Base-by-base conservation (phyloP, 2,888 invertebrate genomes). In the Baronia brevicornis region DNA sequence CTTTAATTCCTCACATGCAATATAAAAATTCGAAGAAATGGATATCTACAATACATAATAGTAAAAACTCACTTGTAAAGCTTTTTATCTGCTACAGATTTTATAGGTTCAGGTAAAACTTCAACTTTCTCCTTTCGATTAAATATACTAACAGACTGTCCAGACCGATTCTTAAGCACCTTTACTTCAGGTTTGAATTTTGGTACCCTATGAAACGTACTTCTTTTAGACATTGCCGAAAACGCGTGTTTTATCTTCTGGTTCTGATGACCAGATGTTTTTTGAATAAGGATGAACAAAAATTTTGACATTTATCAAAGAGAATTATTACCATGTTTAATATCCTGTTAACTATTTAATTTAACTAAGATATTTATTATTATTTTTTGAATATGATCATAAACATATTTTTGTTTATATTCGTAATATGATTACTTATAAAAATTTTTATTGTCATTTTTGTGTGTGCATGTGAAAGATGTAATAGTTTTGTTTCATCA, bases 31-130 rank as follows among this genome's bases (percentile, higher is more conserved):
- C n/a, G n/a, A n/a, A n/a, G 31, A 36, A 34, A 10, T 25, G 17
- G 20, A 3, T 13, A 34, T 38, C 27, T 10, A 35, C 6, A 36
- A 6, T 4, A 25, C 5, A 15, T 9, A 28, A 20, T 29, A 15
- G 5, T 6, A 9, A 17, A 33, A 33, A 54, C 72, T 65, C 54
- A 92, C 92, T 88, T 91, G 62, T 94, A 94, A 34, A 89, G 75
- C 60, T 94, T 94, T 60, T 90, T 90, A 69, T 94, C 94, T 45
- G 89, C 89, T 33, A 86, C 86, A 28, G 93, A 92, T 72, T 93
- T 92, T 17, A 87, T 84, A 5, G 94, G 93, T 43, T 79, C 70
- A 24, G 77, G 51, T 39, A 88, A 64, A 53, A 75, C 60, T 44
- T 74, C 70, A 36, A 82, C 73, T 70, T 74, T 80, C 62, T 79